A percentile compares a stretch with the other conserved stretches of the same genome.
phyloP scores from a whole-genome alignment of 2,113 vertebrate species.

The Ibidorhyncha struthersii region DNA sequence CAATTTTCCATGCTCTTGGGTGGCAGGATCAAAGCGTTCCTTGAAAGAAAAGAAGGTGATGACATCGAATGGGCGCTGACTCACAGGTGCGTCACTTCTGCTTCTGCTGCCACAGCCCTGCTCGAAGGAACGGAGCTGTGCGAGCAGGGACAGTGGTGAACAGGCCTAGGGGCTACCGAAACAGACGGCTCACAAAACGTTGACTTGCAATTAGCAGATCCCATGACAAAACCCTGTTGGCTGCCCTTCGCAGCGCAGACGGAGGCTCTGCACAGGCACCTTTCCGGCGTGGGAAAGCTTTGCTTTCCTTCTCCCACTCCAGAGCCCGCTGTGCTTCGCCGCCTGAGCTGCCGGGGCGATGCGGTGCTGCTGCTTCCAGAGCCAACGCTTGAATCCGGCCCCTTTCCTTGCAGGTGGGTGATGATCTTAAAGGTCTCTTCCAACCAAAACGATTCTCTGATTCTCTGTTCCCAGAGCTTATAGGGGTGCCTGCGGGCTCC shows the following conservation, averaged over 20 bases:
- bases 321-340: not conserved
- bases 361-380: not conserved
- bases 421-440: not conserved
- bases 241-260: not conserved
- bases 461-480: not conserved
- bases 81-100: not conserved
- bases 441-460: not conserved
- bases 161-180: not conserved
- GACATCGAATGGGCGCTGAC: rapidly evolving
- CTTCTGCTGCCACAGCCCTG: not conserved
- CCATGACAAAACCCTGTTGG: not conserved
- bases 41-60: not conserved
- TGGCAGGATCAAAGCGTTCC: not conserved
- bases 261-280: not conserved
- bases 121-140: not conserved
- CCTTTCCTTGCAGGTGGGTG: not conserved
- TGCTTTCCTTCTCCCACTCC: not conserved
- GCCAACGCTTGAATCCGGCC: not conserved
- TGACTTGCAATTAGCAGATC: not conserved
- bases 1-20: not conserved
- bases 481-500: not conserved
- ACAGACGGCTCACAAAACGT: not conserved
- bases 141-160: not conserved
- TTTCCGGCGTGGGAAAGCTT: too few relatives aligned
- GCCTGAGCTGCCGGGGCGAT: not conserved